phyloP scores from a whole-genome alignment of 2,888 invertebrate species.

The Scelioninae gen. 2 region DNA sequence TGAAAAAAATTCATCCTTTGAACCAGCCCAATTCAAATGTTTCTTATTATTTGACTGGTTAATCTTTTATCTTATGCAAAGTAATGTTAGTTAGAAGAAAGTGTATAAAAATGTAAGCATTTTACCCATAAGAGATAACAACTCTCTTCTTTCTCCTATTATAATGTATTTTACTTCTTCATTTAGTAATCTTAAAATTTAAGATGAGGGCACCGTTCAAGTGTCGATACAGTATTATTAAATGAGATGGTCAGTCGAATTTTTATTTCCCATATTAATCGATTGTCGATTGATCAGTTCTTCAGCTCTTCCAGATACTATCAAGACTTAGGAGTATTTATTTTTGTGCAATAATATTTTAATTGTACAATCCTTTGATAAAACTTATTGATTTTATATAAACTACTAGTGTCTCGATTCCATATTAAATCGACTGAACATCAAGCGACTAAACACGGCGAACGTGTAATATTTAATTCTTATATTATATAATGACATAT shows the following conservation, averaged over 20 bases:
- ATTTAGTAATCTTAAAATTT: constrained; percentile 34
- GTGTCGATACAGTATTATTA: constrained; percentile 40
- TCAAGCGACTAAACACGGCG: constrained; percentile 1
- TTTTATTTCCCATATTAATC: constrained; percentile 1
- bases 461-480: constrained; percentile 20
- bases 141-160: constrained; percentile 5
- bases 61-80: constrained; percentile 29
- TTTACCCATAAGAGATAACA: constrained; percentile 29
- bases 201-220: constrained; percentile 4
- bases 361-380: constrained; percentile 23
- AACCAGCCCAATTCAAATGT: constrained; percentile 21
- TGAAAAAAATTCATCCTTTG: constrained; percentile 35
- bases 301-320: constrained; percentile 32
- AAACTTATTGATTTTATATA: constrained; percentile 1
- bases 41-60: constrained; percentile 12
- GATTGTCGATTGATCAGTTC: constrained; percentile 18
- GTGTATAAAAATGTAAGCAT: constrained; percentile 4
- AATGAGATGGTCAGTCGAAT: constrained; percentile 12
- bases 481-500: constrained; percentile 25
- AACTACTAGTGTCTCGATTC: too few relatives aligned
- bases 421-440: too few relatives aligned
- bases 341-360: constrained; percentile 27
- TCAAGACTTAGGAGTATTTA: constrained; percentile 22
- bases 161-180: constrained; percentile 27
- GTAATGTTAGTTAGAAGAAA: constrained; percentile 35